A percentile compares a stretch with the other conserved stretches of the same genome.
phyloP scores from a whole-genome alignment of 2,888 invertebrate species.

The Caenorhabditis sulstoni region DNA sequence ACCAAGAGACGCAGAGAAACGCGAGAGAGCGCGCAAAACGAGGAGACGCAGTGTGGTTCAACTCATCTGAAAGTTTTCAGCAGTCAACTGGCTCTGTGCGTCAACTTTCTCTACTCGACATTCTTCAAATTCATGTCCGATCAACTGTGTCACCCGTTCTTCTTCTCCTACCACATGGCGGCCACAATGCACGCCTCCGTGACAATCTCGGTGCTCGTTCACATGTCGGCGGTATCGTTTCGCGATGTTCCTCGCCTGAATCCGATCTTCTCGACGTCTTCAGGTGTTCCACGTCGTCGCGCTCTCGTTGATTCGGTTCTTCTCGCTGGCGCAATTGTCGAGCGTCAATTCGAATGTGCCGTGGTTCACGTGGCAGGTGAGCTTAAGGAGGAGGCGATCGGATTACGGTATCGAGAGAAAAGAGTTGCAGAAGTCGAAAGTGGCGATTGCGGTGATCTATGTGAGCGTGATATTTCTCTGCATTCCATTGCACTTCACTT shows the following conservation, averaged over 20 bases:
- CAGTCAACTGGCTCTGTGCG: constrained; percentile 74
- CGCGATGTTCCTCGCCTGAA: not conserved
- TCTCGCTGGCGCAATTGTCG: constrained; percentile 68
- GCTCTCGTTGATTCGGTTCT: constrained; percentile 76
- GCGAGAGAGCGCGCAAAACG: too few relatives aligned
- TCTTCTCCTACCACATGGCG: constrained; percentile 69
- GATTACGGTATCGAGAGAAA: not conserved
- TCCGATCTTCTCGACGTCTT: not conserved
- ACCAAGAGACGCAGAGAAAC: too few relatives aligned
- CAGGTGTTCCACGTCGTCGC: constrained; percentile 78
- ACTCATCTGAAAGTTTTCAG: constrained; percentile 68
- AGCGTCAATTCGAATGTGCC: constrained; percentile 71
- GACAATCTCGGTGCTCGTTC: constrained; percentile 75
- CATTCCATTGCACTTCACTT: constrained; percentile 75
- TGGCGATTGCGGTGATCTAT: constrained; percentile 71
- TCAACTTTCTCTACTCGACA: constrained; percentile 77
- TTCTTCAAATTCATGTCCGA: constrained; percentile 77
- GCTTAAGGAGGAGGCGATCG: not conserved
- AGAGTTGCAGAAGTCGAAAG: constrained; percentile 68
- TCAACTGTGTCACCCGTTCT: constrained; percentile 72
- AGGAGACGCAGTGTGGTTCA: too few relatives aligned
- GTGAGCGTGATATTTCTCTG: constrained; percentile 71
- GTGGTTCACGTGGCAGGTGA: constrained; percentile 75
- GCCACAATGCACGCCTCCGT: constrained; percentile 73
- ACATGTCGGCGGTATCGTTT: constrained; percentile 73